Base-by-base conservation (phyloP, 2,797 vertebrate species). In the Peromyscus melanophrys region DNA sequence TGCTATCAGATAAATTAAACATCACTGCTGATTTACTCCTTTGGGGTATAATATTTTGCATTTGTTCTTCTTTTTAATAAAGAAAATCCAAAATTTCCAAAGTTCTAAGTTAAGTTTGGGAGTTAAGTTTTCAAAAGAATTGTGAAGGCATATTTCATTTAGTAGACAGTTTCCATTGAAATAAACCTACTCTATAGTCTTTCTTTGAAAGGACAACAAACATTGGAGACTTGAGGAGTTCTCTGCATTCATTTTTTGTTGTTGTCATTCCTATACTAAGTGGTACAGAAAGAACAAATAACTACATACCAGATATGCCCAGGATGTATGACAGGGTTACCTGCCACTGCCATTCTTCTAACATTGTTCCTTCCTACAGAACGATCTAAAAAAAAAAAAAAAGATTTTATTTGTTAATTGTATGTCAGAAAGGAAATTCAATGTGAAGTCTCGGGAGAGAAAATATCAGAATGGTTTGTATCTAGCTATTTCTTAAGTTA, bases 361-460 rank as follows among this genome's bases (percentile, higher is more conserved):
- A 86, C 9, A 19, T 34, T 75, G 23, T 75, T 92, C 77, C 2
- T 13, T 40, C 81, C 19, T 43, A 52, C 77, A 73, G 55, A 65
- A 90, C 78, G 23, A 16, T 77, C 67, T 90, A 46, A 75, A 87
- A 75, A 67, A 43, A 85, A 55, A 43, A 1, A n/a, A 19, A n/a
- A n/a, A n/a, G n/a, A n/a, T 83, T 81, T 61, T 93, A 29, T 88
- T 93, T 71, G 10, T 90, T 84, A 81, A 84, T 84, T 84, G 40
- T 34, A 11, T 29, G 12, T 75, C 37, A 81, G 92, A 93, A 90
- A 93, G 21, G 10, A 92, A 97, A 75, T 85, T 96, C 29, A 92
- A 25, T 13, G 6, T 76, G 17, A 75, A 46, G 31, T 77, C 46
- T 78, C 40, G 34, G 27, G 55, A 80, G 65, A 94, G 49, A 86